Evolutionary conservation across 2,113 vertebrate genomes (phyloP).

Genomic region (Origma solitaria): DNA sequence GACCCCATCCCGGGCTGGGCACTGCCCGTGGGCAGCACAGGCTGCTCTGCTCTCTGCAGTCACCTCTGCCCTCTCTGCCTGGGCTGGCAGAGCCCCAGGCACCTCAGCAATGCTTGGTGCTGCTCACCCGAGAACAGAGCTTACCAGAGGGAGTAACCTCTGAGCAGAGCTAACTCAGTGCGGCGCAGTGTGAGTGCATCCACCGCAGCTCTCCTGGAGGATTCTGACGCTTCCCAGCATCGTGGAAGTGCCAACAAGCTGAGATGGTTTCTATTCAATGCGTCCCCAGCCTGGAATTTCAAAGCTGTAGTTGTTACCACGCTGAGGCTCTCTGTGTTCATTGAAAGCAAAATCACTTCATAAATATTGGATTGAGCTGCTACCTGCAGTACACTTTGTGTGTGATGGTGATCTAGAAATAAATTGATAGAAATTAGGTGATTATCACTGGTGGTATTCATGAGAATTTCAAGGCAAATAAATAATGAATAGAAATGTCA

Average conservation of each 20-base stretch:
- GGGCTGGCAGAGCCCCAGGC: neutral
- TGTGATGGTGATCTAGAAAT: slow-evolving; percentile 24
- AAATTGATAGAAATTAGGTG: slow-evolving; percentile 27
- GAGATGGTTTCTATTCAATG: neutral
- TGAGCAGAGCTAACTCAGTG: neutral
- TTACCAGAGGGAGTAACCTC: neutral
- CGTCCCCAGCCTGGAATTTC: neutral
- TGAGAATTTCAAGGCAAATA: slow-evolving; percentile 60
- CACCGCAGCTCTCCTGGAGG: neutral
- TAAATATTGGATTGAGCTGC: slow-evolving; percentile 35
- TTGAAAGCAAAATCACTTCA: neutral
- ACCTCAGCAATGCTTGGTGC: neutral
- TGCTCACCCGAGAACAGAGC: neutral
- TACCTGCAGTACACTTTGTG: neutral
- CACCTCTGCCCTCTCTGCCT: neutral
- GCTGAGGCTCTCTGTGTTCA: neutral
- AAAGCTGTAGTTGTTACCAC: neutral
- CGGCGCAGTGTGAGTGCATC: neutral
- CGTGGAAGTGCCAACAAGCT: neutral
- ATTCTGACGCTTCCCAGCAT: neutral
- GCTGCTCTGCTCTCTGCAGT: neutral
- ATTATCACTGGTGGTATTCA: slow-evolving; percentile 54
- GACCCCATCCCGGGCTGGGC: too few relatives aligned
- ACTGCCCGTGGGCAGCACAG: accelerated
- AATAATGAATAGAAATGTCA: slow-evolving; percentile 69